A percentile compares a stretch with the other conserved stretches of the same genome.
These are phyloP conservation scores for Holacanthus passer DNA, from an alignment of 2,113 vertebrate genomes.

Conservation along the genomic window DNA sequence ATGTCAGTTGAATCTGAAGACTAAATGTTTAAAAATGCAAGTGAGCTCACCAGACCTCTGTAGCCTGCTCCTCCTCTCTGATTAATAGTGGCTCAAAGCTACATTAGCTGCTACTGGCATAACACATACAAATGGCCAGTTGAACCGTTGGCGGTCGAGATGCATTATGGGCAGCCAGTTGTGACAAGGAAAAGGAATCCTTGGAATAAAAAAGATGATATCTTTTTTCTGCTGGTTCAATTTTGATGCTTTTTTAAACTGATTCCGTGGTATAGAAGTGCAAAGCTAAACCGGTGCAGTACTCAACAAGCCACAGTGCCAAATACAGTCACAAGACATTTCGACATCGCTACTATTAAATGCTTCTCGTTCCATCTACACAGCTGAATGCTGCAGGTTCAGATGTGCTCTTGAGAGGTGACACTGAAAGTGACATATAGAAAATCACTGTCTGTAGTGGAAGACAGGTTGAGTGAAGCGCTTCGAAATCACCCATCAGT, in stretches of 20 bases:
- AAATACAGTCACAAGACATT: not conserved
- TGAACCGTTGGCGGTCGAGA: not conserved
- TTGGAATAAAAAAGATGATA: not conserved
- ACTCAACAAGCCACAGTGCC: not conserved
- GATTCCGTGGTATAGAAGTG: not conserved
- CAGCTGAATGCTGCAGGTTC: not conserved
- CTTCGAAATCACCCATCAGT: conserved; percentile 5
- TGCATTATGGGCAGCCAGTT: not conserved
- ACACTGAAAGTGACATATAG: not conserved
- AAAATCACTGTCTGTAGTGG: conserved; percentile 11
- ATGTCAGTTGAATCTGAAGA: not conserved
- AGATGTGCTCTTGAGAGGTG: not conserved
- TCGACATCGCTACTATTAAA: not conserved
- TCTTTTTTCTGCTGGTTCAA: not conserved
- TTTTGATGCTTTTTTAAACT: not conserved
- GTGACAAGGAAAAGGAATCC: not conserved
- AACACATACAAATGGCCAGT: not conserved
- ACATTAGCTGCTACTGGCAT: not conserved
- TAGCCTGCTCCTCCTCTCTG: not conserved
- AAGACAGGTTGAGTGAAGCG: not conserved
- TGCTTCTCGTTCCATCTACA: not conserved
- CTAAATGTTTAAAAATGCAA: not conserved
- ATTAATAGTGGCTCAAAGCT: not conserved
- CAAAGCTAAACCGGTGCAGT: not conserved
- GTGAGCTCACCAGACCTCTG: not conserved